Percentiles rank a stretch among this genome's conserved stretches.
These are phyloP conservation scores for Nannoperca australis DNA, from an alignment of 2,797 vertebrate species.

Conservation along the genomic window DNA sequence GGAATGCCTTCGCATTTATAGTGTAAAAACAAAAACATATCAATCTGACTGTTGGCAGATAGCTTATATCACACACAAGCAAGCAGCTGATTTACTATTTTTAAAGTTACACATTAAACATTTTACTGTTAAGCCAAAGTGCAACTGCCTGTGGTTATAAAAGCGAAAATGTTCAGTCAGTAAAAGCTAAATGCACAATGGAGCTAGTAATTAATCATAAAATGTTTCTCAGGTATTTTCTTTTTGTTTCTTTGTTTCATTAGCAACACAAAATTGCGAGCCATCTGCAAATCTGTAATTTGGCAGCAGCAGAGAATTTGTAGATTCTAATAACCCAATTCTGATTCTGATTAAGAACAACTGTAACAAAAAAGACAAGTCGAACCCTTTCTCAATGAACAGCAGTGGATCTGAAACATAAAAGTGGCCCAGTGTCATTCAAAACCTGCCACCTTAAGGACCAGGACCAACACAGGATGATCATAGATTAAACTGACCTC, in stretches of 20 bases:
- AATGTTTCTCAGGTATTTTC: background rate
- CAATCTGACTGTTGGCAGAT: background rate
- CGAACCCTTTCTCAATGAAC: background rate
- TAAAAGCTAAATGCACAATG: background rate
- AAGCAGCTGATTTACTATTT: constrained; percentile 20
- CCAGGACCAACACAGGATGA: background rate
- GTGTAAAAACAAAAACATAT: background rate
- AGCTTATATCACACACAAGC: background rate
- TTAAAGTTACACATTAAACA: constrained; percentile 35
- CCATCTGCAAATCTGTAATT: background rate
- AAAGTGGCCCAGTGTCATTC: background rate
- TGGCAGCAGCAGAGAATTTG: background rate
- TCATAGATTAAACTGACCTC: constrained; percentile 62
- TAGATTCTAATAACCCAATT: background rate
- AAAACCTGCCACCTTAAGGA: background rate
- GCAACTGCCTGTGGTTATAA: background rate
- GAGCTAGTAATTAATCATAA: background rate
- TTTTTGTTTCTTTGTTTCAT: background rate
- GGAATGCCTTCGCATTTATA: background rate
- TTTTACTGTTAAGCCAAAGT: constrained; percentile 39
- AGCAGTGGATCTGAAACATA: background rate
- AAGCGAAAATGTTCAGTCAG: background rate
- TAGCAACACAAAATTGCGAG: background rate
- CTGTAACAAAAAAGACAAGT: too few species aligned
- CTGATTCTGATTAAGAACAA: background rate